Evolutionary conservation across 2,113 vertebrate genomes (phyloP), one percentile per base, ranked within the genome.

Genomic region (Hippoglossus stenolepis): DNA sequence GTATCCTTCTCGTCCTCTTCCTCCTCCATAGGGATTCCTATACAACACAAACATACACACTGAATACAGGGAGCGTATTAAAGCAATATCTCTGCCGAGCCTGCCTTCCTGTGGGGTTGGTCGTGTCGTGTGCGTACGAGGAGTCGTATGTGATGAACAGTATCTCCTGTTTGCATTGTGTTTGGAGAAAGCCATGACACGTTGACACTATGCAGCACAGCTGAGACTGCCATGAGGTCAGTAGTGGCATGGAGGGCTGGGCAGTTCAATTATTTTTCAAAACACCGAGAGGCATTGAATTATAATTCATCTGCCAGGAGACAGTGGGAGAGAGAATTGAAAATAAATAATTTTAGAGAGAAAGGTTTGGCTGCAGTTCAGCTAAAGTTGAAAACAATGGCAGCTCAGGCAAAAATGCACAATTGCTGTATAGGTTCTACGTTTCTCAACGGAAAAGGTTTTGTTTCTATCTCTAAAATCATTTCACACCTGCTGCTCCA

Each of bases 21-120:
- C 70, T 97, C 97, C 85, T 98, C 97, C 87, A 96, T 91, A 18
- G 98, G 98, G 92, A 98, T 97, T 77, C 98, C 98, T 99, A 20
- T 21, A 65, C 14, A 31, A 56, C 60, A 85, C 43, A 79, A 61
- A 82, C 62, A 75, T 23, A 72, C 20, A 51, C 18, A n/a, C 26
- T 21, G 45, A 53, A 72, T 58, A 31, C n/a, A 51, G 3, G 3
- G 14, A 73, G 23, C n/a, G 53, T 45, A 77, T 79, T 56, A 61
- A 54, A 77, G 60, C 35, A 51, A 56, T 70, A 68, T 58, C 31
- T 66, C 66, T 31, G 54, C 56, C 12, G 5, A 69, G 58, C 21
- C 4, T 8, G 11, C 17, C 20, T 35, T 69, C 62, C 61, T 77
- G 35, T 57, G 14, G 54, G 74, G 38, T 53, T 28, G 63, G 28